A percentile compares a stretch with the other conserved stretches of the same genome.
Conservation (phyloP, 2,797 vertebrate genomes). For the Antennarius maculatus region DNA sequence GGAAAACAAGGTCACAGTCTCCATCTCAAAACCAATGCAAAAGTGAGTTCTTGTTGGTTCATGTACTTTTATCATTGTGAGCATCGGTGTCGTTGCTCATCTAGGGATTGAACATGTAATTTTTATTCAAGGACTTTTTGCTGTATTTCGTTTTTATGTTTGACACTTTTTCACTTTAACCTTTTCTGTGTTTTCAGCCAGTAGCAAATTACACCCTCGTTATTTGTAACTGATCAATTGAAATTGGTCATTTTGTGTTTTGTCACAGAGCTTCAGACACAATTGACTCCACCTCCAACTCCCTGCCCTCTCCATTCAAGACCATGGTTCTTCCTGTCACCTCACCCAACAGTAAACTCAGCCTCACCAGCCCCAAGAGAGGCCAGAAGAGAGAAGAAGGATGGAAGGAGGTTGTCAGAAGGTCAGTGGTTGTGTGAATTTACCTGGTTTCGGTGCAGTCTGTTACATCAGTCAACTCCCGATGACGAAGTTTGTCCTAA, state of each 20-base stretch:
- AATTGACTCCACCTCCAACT: conserved; percentile 84
- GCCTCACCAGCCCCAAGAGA: conserved; percentile 96
- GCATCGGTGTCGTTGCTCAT: no score
- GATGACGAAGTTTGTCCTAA: not conserved
- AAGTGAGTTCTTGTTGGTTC: conserved; percentile 81
- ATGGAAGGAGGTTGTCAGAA: conserved; percentile 98
- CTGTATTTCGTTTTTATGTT: no score
- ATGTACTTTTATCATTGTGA: not conserved
- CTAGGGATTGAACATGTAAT: no score
- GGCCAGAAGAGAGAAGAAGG: conserved; percentile 98
- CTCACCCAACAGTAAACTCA: conserved; percentile 94
- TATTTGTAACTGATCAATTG: not conserved
- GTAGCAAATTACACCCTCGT: no score
- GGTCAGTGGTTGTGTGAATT: conserved; percentile 75
- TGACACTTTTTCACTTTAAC: no score
- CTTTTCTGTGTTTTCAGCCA: no score
- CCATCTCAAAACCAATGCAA: conserved; percentile 89
- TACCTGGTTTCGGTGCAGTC: not conserved
- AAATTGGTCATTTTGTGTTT: not conserved
- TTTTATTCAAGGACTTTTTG: no score
- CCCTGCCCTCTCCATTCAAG: conserved; percentile 88
- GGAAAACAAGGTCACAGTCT: conserved; percentile 87
- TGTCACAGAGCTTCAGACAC: conserved; percentile 76
- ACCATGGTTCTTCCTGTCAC: conserved; percentile 90
- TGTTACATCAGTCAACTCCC: not conserved